Conservation (phyloP, 2,888 invertebrate genomes). For the Seira musarum region DNA sequence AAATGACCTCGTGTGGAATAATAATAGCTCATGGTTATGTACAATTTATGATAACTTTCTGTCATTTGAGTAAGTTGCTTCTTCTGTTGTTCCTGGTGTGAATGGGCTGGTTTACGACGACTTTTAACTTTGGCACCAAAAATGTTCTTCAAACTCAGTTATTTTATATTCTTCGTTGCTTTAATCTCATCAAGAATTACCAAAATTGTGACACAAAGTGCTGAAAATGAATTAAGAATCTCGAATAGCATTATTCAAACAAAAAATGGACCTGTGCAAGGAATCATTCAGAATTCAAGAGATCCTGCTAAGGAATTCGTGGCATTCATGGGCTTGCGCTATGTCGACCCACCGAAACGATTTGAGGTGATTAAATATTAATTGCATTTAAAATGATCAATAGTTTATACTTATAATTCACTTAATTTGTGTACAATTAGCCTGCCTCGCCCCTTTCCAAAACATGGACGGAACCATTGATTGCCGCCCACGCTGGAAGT, state of each 20-base stretch:
- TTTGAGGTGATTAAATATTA: conserved; percentile 24
- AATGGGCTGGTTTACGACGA: neutral
- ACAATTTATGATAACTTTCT: too few relatives aligned
- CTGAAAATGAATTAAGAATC: neutral
- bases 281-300: conserved; percentile 20
- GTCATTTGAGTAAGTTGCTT: too few relatives aligned
- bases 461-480: conserved; percentile 20
- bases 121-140: neutral
- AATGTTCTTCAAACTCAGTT: neutral
- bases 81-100: too few relatives aligned
- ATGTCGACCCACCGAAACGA: conserved; percentile 6
- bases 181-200: neutral
- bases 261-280: conserved; percentile 27
- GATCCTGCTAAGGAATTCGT: neutral
- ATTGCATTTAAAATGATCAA: neutral
- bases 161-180: neutral
- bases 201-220: neutral
- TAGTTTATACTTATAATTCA: too few relatives aligned
- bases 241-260: neutral
- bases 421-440: conserved; percentile 15
- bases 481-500: conserved; percentile 11
- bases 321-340: conserved; percentile 18
- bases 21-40: too few relatives aligned
- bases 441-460: neutral
- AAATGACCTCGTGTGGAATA: too few relatives aligned